Base-by-base conservation (phyloP, 2,888 invertebrate genomes). In the Neuroscelio doddi region DNA sequence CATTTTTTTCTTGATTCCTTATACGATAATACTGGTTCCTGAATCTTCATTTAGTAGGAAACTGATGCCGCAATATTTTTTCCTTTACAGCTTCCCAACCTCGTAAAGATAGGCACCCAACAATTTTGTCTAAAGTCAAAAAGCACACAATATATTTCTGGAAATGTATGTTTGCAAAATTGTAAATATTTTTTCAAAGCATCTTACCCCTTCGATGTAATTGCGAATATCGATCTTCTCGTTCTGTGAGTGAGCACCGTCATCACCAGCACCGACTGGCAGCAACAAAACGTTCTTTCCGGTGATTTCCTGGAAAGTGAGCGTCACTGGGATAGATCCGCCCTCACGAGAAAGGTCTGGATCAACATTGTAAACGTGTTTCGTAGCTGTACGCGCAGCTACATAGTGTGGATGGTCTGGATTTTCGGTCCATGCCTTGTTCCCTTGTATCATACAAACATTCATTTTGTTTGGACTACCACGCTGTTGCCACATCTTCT, bases 171-270 rank as follows among this genome's bases (percentile, higher is more conserved):
- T 5, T 21, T 21, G 21, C 5, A 21, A 2, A 21, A 21, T 21
- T 21, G 5, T 21, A 21, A 21, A 21, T 21, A 21, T 21, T 41
- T 45, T 34, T 57, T 14, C 36, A 24, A 36, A 27, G 34, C 21
- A 12, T 73, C 91, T 89, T 85, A 95, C 97, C 77, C 98, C 98
- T 85, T 96, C 91, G 72, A 98, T 93, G 79, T 97, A 98, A 86
- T 98, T 98, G 69, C 90, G 89, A 61, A 93, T 87, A 86, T 98
- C 92, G 74, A 99, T 88, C 85, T 99, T 99, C 87, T 99, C 98
- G 87, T 99, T 98, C 87, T 98, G 96, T 9, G 97, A 97, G 87
- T 99, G 99, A 62, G 98, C 98, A 75, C 98, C 98, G 86, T 99
- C 99, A 85, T 98, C 98, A 57, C 93, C 92, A 52, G 94, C 92